These are phyloP conservation scores for Volucella bombylans DNA, from an alignment of 2,888 invertebrate species.

Conservation along the genomic window DNA sequence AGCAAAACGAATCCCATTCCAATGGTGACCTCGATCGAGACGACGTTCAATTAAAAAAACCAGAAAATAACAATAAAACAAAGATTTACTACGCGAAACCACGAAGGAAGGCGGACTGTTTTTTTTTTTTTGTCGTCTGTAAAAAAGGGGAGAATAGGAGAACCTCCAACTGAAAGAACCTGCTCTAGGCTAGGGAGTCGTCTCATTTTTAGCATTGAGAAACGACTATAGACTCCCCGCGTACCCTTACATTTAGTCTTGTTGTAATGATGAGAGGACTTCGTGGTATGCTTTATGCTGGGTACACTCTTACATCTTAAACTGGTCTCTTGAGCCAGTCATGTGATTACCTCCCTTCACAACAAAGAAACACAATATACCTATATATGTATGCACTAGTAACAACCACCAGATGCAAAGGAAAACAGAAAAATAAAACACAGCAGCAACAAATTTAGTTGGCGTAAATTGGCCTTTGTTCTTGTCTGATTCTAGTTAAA, in stretches of 20 bases:
- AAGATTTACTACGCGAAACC: slow-evolving; percentile 46
- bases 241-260: slow-evolving; percentile 15
- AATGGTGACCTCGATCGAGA: slow-evolving; percentile 72
- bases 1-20: slow-evolving; percentile 49
- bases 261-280: slow-evolving; percentile 25
- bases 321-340: slow-evolving; percentile 54
- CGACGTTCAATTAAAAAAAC: slow-evolving; percentile 70
- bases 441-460: not conserved
- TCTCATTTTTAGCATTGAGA: slow-evolving; percentile 25
- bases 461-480: slow-evolving; percentile 60
- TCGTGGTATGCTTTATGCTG: slow-evolving; percentile 46
- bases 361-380: slow-evolving; percentile 26
- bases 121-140: not conserved
- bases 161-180: slow-evolving; percentile 36
- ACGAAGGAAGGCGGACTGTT: not conserved
- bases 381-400: too few species aligned
- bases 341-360: slow-evolving; percentile 58
- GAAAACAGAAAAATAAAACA: slow-evolving; percentile 16
- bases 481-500: slow-evolving; percentile 20
- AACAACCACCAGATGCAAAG: slow-evolving; percentile 19
- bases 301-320: slow-evolving; percentile 38
- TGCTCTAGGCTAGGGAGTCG: slow-evolving; percentile 39
- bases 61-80: slow-evolving; percentile 63
- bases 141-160: not conserved
- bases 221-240: slow-evolving; percentile 3